Evolutionary conservation across 2,888 invertebrate species (phyloP).

Genomic region (Ditula angustiorana): DNA sequence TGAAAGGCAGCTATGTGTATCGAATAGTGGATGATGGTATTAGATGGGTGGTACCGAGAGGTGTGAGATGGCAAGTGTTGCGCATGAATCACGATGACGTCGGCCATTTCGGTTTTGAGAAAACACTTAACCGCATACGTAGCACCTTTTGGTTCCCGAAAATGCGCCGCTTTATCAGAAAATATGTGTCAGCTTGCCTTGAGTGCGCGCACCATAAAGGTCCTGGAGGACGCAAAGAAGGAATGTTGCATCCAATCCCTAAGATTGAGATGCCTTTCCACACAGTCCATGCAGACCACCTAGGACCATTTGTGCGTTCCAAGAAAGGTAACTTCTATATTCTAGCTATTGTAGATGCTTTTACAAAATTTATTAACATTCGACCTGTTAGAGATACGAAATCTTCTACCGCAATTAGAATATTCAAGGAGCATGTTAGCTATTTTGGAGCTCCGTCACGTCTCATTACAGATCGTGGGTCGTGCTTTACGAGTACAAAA

Average conservation of each 20-base stretch:
- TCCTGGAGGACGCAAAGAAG: constrained; percentile 42
- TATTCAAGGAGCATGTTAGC: neutral
- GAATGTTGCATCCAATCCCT: constrained; percentile 45
- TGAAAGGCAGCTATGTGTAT: neutral
- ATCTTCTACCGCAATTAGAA: neutral
- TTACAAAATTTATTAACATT: neutral
- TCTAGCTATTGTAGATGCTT: neutral
- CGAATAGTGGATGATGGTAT: neutral
- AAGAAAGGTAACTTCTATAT: neutral
- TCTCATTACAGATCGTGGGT: neutral
- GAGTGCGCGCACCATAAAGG: constrained; percentile 45
- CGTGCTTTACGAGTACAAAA: constrained; percentile 2
- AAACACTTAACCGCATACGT: constrained; percentile 43
- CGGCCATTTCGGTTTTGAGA: constrained; percentile 45
- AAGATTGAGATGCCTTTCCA: too few species aligned
- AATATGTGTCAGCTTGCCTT: constrained; percentile 44
- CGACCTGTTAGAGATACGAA: neutral
- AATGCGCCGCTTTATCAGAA: constrained; percentile 45
- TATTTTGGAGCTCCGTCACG: neutral
- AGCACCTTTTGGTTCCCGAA: constrained; percentile 47
- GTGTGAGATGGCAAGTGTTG: constrained; percentile 41
- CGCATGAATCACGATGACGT: constrained; percentile 42
- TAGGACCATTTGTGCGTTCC: constrained; percentile 37
- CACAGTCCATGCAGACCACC: too few species aligned
- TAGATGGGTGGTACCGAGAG: constrained; percentile 36